Evolutionary conservation across 2,113 vertebrate genomes (phyloP), one percentile per base, ranked within the genome.

Genomic region (Gambusia affinis): DNA sequence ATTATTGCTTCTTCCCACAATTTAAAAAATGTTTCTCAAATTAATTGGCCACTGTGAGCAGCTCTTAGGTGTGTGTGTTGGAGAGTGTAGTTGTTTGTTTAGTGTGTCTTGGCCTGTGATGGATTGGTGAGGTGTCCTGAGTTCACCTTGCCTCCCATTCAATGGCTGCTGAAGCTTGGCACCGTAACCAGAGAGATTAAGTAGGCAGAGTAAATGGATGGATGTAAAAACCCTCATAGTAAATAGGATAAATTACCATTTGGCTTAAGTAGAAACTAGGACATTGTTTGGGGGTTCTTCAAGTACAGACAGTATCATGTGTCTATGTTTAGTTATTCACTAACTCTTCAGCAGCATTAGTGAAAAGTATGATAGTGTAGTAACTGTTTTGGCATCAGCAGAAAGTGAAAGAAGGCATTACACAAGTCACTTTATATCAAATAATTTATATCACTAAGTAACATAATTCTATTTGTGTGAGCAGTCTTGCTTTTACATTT

Each of bases 261-360:
- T 62, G 10, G 28, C 12, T 29, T 62, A 44, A 10, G 61, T 54
- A 22, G 15, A 44, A 28, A n/a, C 12, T 27, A 3, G 24, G n/a
- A 37, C 35, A 27, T 42, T 70, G 27, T 76, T 76, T 64, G 57
- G 37, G 71, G 35, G 39, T 63, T 27, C 4, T 14, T 47, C 69
- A 28, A 73, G 72, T 70, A 78, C 42, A 75, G n/a, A 54, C 42
- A 27, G 12, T 39, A 4, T 12, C 17, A 22, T 15, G 35, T 67
- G n/a, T 19, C 15, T 7, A 44, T 28, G n/a, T 47, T 67, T 62
- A 44, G 24, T 28, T 39, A 27, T 24, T 37, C 8, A 22, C 19
- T 65, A n/a, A 42, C 27, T 29, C 10, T 67, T 12, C 39, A 27
- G 39, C 27, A 67, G 39, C 37, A 67, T 29, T 67, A 42, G 5